Base-by-base conservation (phyloP, 2,888 invertebrate species). In the Diplolepis rosae region DNA sequence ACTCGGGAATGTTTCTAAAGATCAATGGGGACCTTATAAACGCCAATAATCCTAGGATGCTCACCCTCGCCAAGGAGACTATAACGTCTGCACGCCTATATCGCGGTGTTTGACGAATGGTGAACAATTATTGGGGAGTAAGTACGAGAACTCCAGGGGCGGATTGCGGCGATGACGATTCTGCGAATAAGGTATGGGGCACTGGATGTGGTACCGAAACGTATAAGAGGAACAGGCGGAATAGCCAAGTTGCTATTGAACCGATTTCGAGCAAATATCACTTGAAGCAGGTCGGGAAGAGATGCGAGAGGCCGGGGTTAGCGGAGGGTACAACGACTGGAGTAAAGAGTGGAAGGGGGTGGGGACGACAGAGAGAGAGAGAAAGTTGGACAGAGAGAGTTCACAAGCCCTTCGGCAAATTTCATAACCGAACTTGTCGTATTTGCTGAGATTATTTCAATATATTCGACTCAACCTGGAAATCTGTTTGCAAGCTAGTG, bases 381-480 rank as follows among this genome's bases (percentile, higher is more conserved):
- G 77, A 35, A 78, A 78, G 79, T 80, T 79, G 74, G 77, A 82
- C 80, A 81, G 80, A 83, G 76, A 77, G 84, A 83, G 83, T 84
- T 83, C 87, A 83, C 88, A 88, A 88, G 88, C 88, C 88, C 88
- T 88, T 88, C 86, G 88, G 88, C 88, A 89, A 88, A 89, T 89
- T 88, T 88, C 88, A 88, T 88, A 88, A 88, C 88, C 88, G 89
- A 88, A 88, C 88, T 88, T 88, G 88, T 88, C 88, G 88, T 88
- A 89, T 88, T 88, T 89, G 87, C 89, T 83, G 88, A 88, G 88
- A 89, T 88, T 89, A 88, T 88, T 88, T 89, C 88, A 88, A 89
- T 88, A 89, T 88, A 88, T 88, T 89, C 88, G 88, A 88, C 88
- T 89, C 84, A 87, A 87, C 85, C 85, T 82, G 84, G 84, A 80